phyloP scores from a whole-genome alignment of 2,888 invertebrate genomes.

The Lasioglossum marginatum region DNA sequence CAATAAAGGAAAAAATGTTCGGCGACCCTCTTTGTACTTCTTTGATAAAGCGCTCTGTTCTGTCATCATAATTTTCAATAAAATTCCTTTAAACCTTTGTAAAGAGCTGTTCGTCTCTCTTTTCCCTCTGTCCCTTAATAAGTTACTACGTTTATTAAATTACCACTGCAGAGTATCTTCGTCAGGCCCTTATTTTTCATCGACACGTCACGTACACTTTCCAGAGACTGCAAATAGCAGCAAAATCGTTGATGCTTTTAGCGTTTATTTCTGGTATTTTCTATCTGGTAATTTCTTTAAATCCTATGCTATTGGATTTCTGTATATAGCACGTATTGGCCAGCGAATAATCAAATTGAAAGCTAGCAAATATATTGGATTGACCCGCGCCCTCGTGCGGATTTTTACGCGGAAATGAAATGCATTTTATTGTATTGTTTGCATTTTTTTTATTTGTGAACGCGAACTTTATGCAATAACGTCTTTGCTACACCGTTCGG shows the following conservation, averaged over 20 bases:
- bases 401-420: background rate
- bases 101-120: background rate
- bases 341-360: conserved; percentile 7
- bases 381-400: background rate
- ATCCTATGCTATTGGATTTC: background rate
- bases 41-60: background rate
- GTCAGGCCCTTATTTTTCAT: background rate
- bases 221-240: background rate
- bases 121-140: background rate
- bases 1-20: background rate
- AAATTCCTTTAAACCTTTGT: background rate
- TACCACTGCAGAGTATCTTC: background rate
- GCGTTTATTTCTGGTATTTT: background rate
- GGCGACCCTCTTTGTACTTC: background rate
- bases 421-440: background rate
- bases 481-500: background rate
- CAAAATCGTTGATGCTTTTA: background rate
- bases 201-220: background rate
- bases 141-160: conserved; percentile 2
- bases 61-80: background rate
- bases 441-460: background rate
- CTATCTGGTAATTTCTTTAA: background rate
- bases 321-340: background rate
- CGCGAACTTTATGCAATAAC: background rate
- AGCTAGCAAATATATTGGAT: background rate